phyloP scores from a whole-genome alignment of 2,797 vertebrate genomes.

The Pachyuromys duprasi region DNA sequence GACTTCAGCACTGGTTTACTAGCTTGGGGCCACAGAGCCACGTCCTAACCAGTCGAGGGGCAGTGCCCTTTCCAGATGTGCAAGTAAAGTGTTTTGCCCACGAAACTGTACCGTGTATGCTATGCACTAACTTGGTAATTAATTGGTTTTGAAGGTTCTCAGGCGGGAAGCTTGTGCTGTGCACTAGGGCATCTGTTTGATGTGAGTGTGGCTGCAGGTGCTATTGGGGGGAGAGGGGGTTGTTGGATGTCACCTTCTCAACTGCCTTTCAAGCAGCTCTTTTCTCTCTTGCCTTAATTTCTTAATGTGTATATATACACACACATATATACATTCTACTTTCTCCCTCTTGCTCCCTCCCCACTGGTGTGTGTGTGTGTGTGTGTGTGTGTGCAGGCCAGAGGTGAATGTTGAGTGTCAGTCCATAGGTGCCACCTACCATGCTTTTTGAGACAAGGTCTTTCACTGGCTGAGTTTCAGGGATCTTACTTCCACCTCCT shows the following conservation, averaged over 20 bases:
- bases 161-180: background rate
- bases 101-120: background rate
- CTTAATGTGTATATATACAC: background rate
- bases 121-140: background rate
- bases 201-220: background rate
- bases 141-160: background rate
- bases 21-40: background rate
- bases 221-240: background rate
- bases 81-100: background rate
- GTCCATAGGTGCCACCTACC: background rate
- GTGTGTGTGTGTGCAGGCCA: no score
- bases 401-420: background rate
- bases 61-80: rapidly evolving
- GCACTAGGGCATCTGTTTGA: background rate
- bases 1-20: background rate
- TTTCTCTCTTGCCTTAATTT: background rate
- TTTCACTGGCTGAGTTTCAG: background rate
- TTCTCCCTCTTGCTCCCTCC: no score
- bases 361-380: no score
- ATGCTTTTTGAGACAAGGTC: background rate
- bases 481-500: background rate
- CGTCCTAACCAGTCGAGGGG: background rate
- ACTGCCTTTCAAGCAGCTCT: background rate
- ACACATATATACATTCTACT: background rate
- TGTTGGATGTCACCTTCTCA: background rate